Evolutionary conservation across 1,140 invertebrate genomes (phyloP), one percentile per base, ranked within the genome.

Genomic region (Meloidogyne floridensis): DNA sequence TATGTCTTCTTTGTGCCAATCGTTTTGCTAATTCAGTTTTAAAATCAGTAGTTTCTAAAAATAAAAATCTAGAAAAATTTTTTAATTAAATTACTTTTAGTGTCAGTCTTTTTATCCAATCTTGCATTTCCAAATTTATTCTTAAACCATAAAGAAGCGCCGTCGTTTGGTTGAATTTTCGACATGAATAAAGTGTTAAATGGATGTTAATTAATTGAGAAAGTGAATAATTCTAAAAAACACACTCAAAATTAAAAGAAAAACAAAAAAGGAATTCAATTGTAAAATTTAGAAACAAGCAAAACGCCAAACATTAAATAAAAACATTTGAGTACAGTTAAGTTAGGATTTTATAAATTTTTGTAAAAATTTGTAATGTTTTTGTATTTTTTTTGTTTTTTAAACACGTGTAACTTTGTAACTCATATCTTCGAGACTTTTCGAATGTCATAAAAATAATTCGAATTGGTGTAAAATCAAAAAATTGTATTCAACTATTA

Each of bases 71-170:
- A 42, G 0, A 9, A 18, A 42, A 32, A 59, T 32, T 32, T 32
- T 32, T 78, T 6, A 78, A 18, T 20, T 54, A 74, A 32, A 74
- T 20, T 74, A 74, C 77, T 71, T 79, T 71, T 71, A n/a, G 32
- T 32, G 32, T 47, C 18, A 3, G 3, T 11, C n/a, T 51, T 79
- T 20, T 54, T 71, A 53, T 71, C 72, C 65, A 79, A 43, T 71
- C n/a, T 65, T 6, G 77, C 20, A 15, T 69, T 69, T 13, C 77
- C 56, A 15, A 79, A 79, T 72, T 79, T 79, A 6, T 43, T 20
- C 13, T 72, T 43, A 18, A 79, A 79, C 77, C 77, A 79, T 65
- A 72, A 20, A 42, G 65, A 32, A 20, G 20, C 11, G 3, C 74
- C 18, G 32, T 3, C 10, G 0, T 56, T 15, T 56, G 6, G n/a